Base-by-base conservation (phyloP, 2,797 vertebrate species). In the Odontamblyopus lacepedii region DNA sequence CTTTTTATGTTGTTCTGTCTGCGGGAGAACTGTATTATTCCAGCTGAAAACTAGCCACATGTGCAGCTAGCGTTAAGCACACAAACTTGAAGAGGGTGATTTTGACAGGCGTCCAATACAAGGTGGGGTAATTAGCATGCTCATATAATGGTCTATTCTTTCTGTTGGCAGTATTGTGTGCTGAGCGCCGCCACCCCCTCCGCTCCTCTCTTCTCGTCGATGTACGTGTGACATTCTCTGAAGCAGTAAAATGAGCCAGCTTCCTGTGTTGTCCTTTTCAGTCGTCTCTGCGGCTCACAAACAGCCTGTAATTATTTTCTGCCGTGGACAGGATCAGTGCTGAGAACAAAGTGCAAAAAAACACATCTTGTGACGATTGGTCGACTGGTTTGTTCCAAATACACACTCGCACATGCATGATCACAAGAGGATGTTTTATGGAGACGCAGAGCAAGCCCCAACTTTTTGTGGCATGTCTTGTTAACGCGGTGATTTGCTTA, bases 291-390 rank as follows among this genome's bases (percentile, higher is more conserved):
- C 72, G 32, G 76, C 86, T 85, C 85, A 76, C 85, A 88, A 92
- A 89, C 89, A 84, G 78, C 64, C 91, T 91, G 87, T 94, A 94
- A 95, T 95, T 93, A 93, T 92, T 89, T 92, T 92, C 91, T 91
- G 85, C 87, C 84, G 65, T 89, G 87, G 87, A 93, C 85, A 85
- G 86, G 89, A 92, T 92, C 93, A 91, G 89, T 78, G 77, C 65
- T 51, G 76, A 93, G 92, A 94, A 94, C 93, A 95, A 94, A 95
- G 91, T 92, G 89, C 83, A 85, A 63, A 87, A 89, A 92, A 93
- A 91, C 91, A 89, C 62, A 81, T 70, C 85, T 83, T 65, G 85
- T 80, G 87, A 91, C 86, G 81, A 81, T 86, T 79, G 77, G 65
- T 53, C 27, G 83, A 85, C 85, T 87, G 85, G 87, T 89, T 85